Evolutionary conservation across 2,888 invertebrate species (phyloP), one percentile per base, ranked within the genome.

Genomic region (Anthophora plumipes): DNA sequence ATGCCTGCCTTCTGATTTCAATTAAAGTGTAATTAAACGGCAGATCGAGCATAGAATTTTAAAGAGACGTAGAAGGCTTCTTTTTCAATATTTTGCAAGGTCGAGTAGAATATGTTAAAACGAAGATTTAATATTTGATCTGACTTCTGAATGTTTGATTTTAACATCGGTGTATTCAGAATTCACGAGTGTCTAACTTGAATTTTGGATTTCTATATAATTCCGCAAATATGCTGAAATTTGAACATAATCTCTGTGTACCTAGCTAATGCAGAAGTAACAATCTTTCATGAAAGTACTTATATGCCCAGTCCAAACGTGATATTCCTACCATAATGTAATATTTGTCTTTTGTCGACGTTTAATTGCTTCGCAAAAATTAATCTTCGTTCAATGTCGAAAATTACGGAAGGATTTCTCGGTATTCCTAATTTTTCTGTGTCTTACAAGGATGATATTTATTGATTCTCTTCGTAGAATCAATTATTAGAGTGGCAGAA

Each of bases 181-280:
- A 57, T 39, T 11, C 12, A n/a, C 0, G n/a, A 60, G 31, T 39
- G 60, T 55, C 39, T 14, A 11, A 46, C 1, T 17, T 20, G 17
- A 25, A 67, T 46, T 61, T 67, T 31, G n/a, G 52, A 31, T 59
- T 66, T 25, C 59, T 9, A 1, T 60, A 31, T 43, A 11, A 41
- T 66, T 66, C 17, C 54, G n/a, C n/a, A 61, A 75, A 67, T 76
- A 67, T 37, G 12, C 66, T 14, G 7, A 48, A 67, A 66, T 66
- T 60, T 31, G 9, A n/a, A 9, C n/a, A 25, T 17, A 9, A 1
- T 41, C n/a, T 5, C 46, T 55, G 60, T 48, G 31, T 61, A n/a
- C 11, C n/a, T 17, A 63, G 37, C 39, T 61, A 63, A 48, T 54
- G 63, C 7, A 57, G 48, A 41, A 50, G 71, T 20, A 64, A 64